A percentile compares a stretch with the other conserved stretches of the same genome.
Evolutionary conservation across 2,113 vertebrate species (phyloP).

Genomic region (Acrocephalus kingi): DNA sequence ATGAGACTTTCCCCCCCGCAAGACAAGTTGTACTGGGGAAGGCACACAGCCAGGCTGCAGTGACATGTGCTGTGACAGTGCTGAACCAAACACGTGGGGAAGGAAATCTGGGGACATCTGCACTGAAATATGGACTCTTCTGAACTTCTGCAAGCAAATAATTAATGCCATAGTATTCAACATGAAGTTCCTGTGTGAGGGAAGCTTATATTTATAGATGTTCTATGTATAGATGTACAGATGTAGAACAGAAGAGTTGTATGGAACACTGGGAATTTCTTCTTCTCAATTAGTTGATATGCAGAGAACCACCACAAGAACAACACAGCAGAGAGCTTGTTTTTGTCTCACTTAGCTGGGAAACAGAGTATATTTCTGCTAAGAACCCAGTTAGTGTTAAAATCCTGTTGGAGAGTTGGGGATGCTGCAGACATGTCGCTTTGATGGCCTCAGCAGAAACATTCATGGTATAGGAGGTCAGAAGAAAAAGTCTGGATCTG

Average conservation of each 20-base stretch:
- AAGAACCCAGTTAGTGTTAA: neutral
- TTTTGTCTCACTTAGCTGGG: neutral
- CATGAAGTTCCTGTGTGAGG: neutral
- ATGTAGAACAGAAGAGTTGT: neutral
- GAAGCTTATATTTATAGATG: neutral
- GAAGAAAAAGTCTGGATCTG: neutral
- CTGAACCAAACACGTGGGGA: neutral
- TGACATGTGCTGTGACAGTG: neutral
- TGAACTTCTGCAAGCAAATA: neutral
- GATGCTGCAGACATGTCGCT: neutral
- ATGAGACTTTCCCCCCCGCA: neutral
- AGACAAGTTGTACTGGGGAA: neutral
- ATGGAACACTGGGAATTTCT: neutral
- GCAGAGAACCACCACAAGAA: neutral
- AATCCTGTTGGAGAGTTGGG: neutral
- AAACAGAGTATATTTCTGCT: neutral
- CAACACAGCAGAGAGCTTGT: neutral
- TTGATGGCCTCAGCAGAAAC: neutral
- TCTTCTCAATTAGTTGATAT: neutral
- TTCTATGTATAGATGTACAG: neutral
- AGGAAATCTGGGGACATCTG: neutral
- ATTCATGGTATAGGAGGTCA: accelerated
- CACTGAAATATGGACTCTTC: neutral
- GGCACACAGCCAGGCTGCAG: neutral
- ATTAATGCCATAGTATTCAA: neutral